phyloP scores from a whole-genome alignment of 2,113 vertebrate genomes.

The Mobula hypostoma region DNA sequence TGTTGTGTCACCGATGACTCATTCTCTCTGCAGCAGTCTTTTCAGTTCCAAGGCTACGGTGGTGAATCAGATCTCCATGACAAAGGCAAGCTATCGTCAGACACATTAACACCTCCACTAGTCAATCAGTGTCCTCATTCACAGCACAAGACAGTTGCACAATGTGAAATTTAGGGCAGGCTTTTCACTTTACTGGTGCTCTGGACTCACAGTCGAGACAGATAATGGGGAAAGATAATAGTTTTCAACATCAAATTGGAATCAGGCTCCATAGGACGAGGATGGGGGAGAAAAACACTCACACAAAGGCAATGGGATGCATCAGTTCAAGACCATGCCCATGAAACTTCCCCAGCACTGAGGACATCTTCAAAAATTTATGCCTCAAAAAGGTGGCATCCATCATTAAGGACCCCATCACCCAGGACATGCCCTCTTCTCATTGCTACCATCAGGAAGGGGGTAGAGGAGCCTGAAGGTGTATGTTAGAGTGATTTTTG shows the following conservation, averaged over 20 bases:
- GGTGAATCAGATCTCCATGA: constrained; percentile 23
- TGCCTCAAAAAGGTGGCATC: too few relatives aligned
- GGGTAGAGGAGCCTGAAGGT: too few relatives aligned
- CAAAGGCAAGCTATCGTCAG: background rate
- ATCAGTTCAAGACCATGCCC: background rate
- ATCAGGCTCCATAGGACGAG: background rate
- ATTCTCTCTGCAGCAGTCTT: background rate
- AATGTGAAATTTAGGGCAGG: background rate
- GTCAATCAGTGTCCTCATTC: background rate
- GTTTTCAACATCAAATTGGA: background rate
- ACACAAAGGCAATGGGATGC: background rate
- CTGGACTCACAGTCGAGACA: background rate
- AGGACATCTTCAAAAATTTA: too few relatives aligned
- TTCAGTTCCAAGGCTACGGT: constrained; percentile 1
- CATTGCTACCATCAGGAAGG: too few relatives aligned
- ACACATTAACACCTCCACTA: constrained; percentile 1
- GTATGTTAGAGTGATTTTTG: too few relatives aligned
- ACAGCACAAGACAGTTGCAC: background rate
- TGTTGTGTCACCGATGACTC: background rate
- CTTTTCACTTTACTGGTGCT: too few relatives aligned
- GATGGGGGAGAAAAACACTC: background rate
- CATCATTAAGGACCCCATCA: too few relatives aligned
- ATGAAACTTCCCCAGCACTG: too few relatives aligned
- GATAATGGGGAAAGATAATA: constrained; percentile 5
- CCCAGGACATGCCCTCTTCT: too few relatives aligned